Percentiles rank a stretch among this genome's conserved stretches.
Evolutionary conservation across 2,888 invertebrate species (phyloP).

Genomic region (Limenitis camilla): DNA sequence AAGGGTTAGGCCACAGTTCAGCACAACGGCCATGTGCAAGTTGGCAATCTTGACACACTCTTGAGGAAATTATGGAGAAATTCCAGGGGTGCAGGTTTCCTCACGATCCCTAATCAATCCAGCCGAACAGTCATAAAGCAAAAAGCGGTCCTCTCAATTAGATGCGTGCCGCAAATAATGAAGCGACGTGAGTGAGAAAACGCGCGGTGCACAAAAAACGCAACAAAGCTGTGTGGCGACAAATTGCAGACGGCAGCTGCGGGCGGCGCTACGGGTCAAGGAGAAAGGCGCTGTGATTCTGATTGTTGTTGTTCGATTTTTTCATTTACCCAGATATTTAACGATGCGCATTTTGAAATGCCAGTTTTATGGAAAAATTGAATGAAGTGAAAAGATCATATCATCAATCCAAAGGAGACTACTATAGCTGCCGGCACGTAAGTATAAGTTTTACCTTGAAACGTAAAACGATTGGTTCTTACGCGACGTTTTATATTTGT

Average conservation of each 20-base stretch:
- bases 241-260: constrained; percentile 30
- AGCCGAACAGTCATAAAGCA: not conserved
- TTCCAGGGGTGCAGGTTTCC: no score
- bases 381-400: not conserved
- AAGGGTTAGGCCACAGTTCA: no score
- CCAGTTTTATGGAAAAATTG: not conserved
- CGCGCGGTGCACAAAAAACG: constrained; percentile 20
- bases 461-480: no score
- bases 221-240: constrained; percentile 26
- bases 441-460: no score
- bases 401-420: no score
- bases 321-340: not conserved
- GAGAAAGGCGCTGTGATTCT: constrained; percentile 45
- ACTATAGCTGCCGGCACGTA: no score
- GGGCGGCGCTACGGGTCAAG: constrained; percentile 48
- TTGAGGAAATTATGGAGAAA: no score
- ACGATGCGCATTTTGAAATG: not conserved
- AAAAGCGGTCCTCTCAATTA: constrained; percentile 8
- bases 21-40: no score
- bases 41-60: no score
- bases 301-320: constrained; percentile 10
- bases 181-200: constrained; percentile 10
- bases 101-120: not conserved
- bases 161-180: constrained; percentile 14
- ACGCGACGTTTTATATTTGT: not conserved